These are phyloP conservation scores for Lasioglossum leucozonium DNA, from an alignment of 2,888 invertebrate genomes.

Conservation along the genomic window DNA sequence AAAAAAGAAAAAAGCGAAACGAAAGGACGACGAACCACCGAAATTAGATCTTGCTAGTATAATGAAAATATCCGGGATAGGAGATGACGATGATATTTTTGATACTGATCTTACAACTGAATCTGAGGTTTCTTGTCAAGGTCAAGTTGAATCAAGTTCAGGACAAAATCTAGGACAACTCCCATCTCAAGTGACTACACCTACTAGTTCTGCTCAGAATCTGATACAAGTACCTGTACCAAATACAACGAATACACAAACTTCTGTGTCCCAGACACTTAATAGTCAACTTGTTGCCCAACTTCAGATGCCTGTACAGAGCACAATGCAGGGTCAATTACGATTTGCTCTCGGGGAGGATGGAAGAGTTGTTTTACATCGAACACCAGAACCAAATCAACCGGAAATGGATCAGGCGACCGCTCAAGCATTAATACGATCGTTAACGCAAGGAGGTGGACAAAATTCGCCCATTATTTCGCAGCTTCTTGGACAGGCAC, in stretches of 20 bases:
- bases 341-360: slow-evolving; percentile 89
- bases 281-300: slow-evolving; percentile 85
- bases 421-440: slow-evolving; percentile 82
- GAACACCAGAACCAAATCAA: slow-evolving; percentile 86
- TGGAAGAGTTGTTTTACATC: slow-evolving; percentile 88
- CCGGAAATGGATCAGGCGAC: slow-evolving; percentile 82
- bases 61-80: slow-evolving; percentile 90
- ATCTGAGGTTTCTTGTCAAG: slow-evolving; percentile 71
- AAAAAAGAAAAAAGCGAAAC: slow-evolving; percentile 86
- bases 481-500: slow-evolving; percentile 80
- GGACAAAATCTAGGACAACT: slow-evolving; percentile 70
- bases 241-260: slow-evolving; percentile 77
- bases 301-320: slow-evolving; percentile 85
- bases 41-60: slow-evolving; percentile 90
- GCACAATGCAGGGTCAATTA: slow-evolving; percentile 86
- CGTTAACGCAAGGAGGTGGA: slow-evolving; percentile 80
- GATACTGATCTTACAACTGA: slow-evolving; percentile 80
- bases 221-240: slow-evolving; percentile 78
- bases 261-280: slow-evolving; percentile 69
- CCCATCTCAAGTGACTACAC: slow-evolving; percentile 61
- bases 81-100: slow-evolving; percentile 88
- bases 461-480: slow-evolving; percentile 83
- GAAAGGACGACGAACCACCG: slow-evolving; percentile 85
- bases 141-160: slow-evolving; percentile 72
- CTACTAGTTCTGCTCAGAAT: slow-evolving; percentile 69